These are phyloP conservation scores for Phoxinus dragarum DNA, from an alignment of 2,797 vertebrate species.

Conservation along the genomic window DNA sequence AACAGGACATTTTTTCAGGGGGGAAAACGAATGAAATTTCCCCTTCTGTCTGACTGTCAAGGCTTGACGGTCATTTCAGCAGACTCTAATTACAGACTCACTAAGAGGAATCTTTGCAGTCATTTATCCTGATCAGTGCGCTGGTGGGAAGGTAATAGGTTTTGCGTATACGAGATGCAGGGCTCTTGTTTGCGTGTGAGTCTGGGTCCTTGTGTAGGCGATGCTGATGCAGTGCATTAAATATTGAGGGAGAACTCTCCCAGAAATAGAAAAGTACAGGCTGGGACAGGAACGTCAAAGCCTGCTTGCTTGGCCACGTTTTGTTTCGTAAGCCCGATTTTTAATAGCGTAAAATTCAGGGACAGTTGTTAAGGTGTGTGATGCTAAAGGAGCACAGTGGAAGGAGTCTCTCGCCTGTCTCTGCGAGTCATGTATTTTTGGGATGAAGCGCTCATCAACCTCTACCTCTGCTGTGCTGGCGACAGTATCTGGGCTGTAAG, in stretches of 20 bases:
- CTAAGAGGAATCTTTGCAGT: conserved; percentile 45
- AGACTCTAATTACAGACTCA: conserved; percentile 44
- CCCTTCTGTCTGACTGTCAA: background rate
- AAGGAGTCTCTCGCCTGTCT: conserved; percentile 36
- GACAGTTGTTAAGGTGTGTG: conserved; percentile 1
- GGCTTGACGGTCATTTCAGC: conserved; percentile 29
- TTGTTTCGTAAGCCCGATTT: background rate
- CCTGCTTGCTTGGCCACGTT: conserved; percentile 56
- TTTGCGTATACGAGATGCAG: conserved; percentile 63
- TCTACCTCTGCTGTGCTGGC: conserved; percentile 43
- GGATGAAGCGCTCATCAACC: conserved; percentile 40
- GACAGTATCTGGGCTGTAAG: conserved; percentile 56
- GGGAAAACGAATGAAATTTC: background rate
- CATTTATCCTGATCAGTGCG: conserved; percentile 34
- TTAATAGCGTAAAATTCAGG: background rate
- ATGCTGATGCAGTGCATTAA: conserved; percentile 81
- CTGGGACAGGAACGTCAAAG: conserved; percentile 56
- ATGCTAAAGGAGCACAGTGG: conserved; percentile 2
- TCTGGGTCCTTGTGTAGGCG: conserved; percentile 78
- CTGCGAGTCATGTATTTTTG: conserved; percentile 33
- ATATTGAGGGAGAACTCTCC: conserved; percentile 80
- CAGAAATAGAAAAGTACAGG: conserved; percentile 74
- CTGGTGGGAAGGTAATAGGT: conserved; percentile 42
- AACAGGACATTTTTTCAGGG: background rate
- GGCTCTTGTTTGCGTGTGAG: conserved; percentile 76